A percentile compares a stretch with the other conserved stretches of the same genome.
Evolutionary conservation across 2,888 invertebrate genomes (phyloP).

Genomic region (Drosophila yooni): DNA sequence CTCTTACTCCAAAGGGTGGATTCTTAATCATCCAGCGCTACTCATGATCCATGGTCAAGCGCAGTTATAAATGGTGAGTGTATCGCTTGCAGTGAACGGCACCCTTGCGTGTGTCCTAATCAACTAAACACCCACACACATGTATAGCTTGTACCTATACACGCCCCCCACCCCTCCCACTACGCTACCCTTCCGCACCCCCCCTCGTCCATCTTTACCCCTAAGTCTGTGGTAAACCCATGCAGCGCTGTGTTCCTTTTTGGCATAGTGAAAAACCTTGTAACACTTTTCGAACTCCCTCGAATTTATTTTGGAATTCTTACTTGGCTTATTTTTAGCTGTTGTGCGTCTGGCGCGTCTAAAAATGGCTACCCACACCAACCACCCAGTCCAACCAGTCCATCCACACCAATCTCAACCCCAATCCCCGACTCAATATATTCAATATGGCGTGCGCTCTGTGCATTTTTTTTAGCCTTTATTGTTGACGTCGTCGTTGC

Average conservation of each 20-base stretch:
- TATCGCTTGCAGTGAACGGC: slow-evolving; percentile 46
- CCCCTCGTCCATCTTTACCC: slow-evolving; percentile 7
- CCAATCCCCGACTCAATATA: slow-evolving; percentile 40
- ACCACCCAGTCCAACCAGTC: slow-evolving; percentile 1
- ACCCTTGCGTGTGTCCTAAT: slow-evolving; percentile 60
- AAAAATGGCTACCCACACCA: slow-evolving; percentile 72
- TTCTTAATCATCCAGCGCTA: slow-evolving; percentile 44
- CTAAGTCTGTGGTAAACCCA: slow-evolving; percentile 25
- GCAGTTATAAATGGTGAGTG: slow-evolving; percentile 25
- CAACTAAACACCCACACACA: slow-evolving; percentile 63
- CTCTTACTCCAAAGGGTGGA: slow-evolving; percentile 33
- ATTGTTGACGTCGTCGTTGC: slow-evolving; percentile 19
- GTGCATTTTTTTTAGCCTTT: slow-evolving; percentile 45
- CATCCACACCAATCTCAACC: slow-evolving; percentile 8
- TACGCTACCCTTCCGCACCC: background rate
- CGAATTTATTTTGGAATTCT: slow-evolving; percentile 55
- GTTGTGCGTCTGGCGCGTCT: slow-evolving; percentile 50
- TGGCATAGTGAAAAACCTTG: slow-evolving; percentile 76
- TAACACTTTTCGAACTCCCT: slow-evolving; percentile 65
- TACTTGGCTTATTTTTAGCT: slow-evolving; percentile 72
- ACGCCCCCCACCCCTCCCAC: background rate
- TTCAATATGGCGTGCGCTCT: slow-evolving; percentile 66
- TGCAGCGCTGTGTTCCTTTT: slow-evolving; percentile 44
- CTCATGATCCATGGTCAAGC: slow-evolving; percentile 49
- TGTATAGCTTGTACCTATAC: background rate